Evolutionary conservation across 1,140 invertebrate genomes (phyloP).

Genomic region (Cyclargus thomasi): DNA sequence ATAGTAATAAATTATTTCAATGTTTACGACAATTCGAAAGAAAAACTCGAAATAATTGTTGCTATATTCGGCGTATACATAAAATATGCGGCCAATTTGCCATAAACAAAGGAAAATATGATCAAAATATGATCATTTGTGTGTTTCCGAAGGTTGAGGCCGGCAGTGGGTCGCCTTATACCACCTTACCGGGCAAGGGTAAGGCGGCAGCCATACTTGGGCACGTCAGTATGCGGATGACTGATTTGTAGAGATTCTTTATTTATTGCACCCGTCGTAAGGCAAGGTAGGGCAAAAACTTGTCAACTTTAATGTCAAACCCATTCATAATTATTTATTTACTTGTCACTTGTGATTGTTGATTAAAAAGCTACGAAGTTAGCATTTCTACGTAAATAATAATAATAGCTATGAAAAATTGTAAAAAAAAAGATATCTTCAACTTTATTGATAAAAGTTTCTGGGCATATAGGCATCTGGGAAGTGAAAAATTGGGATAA

Average conservation of each 20-base stretch:
- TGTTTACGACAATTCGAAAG: background rate
- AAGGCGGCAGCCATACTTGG: conserved; percentile 45
- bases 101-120: conserved; percentile 13
- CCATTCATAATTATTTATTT: background rate
- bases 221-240: conserved; percentile 19
- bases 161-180: conserved; percentile 53
- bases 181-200: conserved; percentile 48
- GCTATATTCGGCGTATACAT: background rate
- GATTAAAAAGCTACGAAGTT: too few species aligned
- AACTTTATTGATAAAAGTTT: too few species aligned
- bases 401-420: too few species aligned
- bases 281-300: conserved; percentile 9
- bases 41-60: background rate
- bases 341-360: background rate
- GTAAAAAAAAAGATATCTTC: too few species aligned
- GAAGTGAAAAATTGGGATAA: background rate
- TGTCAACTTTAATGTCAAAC: background rate
- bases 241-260: conserved; percentile 15
- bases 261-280: conserved; percentile 7
- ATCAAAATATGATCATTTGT: conserved; percentile 30
- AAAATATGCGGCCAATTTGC: background rate
- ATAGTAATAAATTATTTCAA: background rate
- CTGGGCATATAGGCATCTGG: too few species aligned
- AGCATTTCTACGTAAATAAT: too few species aligned
- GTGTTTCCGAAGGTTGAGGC: conserved; percentile 34